Evolutionary conservation across 2,888 invertebrate genomes (phyloP).

Genomic region (Troglohyphantes excavatus): DNA sequence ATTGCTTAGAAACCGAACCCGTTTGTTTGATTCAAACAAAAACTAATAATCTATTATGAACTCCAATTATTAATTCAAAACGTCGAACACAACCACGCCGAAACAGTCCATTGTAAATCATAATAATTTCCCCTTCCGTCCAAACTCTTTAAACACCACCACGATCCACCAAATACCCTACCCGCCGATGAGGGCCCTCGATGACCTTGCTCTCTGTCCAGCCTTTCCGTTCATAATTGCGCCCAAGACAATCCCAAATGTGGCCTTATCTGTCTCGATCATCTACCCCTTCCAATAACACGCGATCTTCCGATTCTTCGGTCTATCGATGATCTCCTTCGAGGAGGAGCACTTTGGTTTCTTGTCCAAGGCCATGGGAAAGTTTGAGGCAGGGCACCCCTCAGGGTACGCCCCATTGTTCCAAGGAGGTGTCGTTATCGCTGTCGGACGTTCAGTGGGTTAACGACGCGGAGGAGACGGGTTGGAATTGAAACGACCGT

Average conservation of each 20-base stretch:
- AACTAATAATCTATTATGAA: too few relatives aligned
- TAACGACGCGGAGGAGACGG: slow-evolving; percentile 36
- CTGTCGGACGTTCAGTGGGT: slow-evolving; percentile 17
- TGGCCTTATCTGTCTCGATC: slow-evolving; percentile 13
- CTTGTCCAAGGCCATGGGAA: slow-evolving; percentile 76
- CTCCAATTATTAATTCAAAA: too few relatives aligned
- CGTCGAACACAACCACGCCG: too few relatives aligned
- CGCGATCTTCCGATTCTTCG: slow-evolving; percentile 39
- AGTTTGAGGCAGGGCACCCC: slow-evolving; percentile 59
- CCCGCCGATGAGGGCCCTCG: background rate
- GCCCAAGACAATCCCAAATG: slow-evolving; percentile 47
- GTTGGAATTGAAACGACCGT: background rate
- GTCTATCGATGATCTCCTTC: slow-evolving; percentile 14
- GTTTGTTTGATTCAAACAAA: too few relatives aligned
- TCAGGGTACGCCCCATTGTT: slow-evolving; percentile 63
- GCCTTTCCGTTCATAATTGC: slow-evolving; percentile 35
- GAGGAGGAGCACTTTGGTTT: background rate
- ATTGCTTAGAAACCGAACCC: too few relatives aligned
- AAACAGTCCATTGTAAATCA: background rate
- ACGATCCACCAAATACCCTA: too few relatives aligned
- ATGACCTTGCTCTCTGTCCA: slow-evolving; percentile 45
- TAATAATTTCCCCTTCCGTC: background rate
- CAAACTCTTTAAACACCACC: too few relatives aligned
- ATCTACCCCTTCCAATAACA: slow-evolving; percentile 38
- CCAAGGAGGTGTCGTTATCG: slow-evolving; percentile 11